Evolutionary conservation across 1,140 invertebrate genomes (phyloP).

Genomic region (Glomeris maerens): DNA sequence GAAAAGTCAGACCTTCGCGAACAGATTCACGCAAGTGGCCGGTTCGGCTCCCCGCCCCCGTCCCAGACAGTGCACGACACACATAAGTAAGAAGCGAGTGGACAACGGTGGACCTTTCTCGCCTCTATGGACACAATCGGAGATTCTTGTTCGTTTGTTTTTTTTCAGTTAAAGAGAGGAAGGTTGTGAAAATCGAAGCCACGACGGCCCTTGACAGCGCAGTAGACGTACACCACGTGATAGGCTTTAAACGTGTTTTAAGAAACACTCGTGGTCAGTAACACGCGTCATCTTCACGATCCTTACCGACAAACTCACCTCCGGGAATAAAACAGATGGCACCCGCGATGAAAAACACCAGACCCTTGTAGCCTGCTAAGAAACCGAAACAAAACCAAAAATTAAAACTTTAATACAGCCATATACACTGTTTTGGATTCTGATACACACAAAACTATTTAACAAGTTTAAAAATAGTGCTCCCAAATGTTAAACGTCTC

Average conservation of each 20-base stretch:
- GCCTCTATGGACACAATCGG: no score
- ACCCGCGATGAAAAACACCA: conserved; percentile 63
- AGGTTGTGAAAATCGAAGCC: conserved; percentile 71
- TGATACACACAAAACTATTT: neutral
- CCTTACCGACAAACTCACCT: conserved; percentile 16
- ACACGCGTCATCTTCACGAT: no score
- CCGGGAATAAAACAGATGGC: conserved; percentile 53
- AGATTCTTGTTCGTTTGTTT: no score
- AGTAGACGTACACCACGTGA: conserved; percentile 67
- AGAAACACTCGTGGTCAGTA: no score
- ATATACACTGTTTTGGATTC: neutral
- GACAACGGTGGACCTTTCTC: no score
- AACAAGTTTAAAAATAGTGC: no score
- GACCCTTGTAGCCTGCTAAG: conserved; percentile 38
- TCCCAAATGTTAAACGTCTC: no score
- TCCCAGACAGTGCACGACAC: no score
- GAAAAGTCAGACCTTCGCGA: no score
- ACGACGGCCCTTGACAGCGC: conserved; percentile 58
- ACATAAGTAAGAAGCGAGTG: no score
- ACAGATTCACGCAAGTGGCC: no score
- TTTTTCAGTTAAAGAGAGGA: conserved; percentile 51
- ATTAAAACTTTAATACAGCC: neutral
- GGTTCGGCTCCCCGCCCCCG: no score
- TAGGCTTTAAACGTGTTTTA: conserved; percentile 50
- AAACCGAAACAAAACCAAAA: conserved; percentile 5